Percentiles rank a stretch among this genome's conserved stretches.
Evolutionary conservation across 1,140 invertebrate species (phyloP).

Genomic region (Bombus turneri): DNA sequence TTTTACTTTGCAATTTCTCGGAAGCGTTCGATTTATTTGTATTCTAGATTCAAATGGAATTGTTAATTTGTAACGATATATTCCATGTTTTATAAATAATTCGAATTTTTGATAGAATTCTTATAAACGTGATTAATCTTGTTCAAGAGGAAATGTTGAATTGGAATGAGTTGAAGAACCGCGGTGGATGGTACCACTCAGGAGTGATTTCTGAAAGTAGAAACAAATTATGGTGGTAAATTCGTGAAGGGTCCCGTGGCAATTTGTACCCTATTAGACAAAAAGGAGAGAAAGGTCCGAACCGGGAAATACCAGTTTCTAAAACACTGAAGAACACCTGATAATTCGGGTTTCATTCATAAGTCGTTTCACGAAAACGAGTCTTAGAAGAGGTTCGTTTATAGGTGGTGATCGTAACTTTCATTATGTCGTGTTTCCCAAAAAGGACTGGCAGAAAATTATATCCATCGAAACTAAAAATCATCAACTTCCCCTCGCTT

Average conservation of each 20-base stretch:
- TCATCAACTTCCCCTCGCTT: not conserved
- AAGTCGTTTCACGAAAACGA: not conserved
- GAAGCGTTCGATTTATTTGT: too few relatives aligned
- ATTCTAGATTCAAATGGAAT: too few relatives aligned
- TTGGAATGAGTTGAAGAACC: not conserved
- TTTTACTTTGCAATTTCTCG: too few relatives aligned
- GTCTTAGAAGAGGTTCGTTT: too few relatives aligned
- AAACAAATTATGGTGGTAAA: not conserved
- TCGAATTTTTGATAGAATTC: too few relatives aligned
- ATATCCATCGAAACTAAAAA: slow-evolving; percentile 9
- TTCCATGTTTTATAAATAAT: too few relatives aligned
- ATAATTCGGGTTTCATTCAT: slow-evolving; percentile 34
- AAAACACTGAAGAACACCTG: not conserved
- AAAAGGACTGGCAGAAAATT: slow-evolving; percentile 1
- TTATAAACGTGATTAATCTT: too few relatives aligned
- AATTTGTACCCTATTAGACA: slow-evolving; percentile 29
- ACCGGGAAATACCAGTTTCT: slow-evolving; percentile 38
- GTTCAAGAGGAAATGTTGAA: not conserved
- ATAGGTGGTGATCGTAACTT: not conserved
- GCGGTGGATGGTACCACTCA: not conserved
- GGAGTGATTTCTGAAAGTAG: not conserved
- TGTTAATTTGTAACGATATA: too few relatives aligned
- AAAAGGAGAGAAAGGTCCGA: not conserved
- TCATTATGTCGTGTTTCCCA: not conserved
- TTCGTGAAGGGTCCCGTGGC: too few relatives aligned